Percentiles rank a stretch among this genome's conserved stretches.
phyloP scores from a whole-genome alignment of 2,888 invertebrate species.

The Tinea pellionella region DNA sequence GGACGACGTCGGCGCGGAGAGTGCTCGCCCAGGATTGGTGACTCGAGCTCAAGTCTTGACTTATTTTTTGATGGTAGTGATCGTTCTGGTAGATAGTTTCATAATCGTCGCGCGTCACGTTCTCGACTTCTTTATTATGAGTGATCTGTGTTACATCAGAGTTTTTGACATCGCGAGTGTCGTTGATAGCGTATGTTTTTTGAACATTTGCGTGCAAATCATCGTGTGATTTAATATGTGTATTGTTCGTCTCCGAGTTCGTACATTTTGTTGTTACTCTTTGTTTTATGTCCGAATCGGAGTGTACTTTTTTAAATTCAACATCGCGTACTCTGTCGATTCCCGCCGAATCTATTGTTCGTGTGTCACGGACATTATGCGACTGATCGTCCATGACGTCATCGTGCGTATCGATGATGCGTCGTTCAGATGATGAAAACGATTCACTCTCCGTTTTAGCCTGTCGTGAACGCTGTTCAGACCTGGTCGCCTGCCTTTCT shows the following conservation, averaged over 20 bases:
- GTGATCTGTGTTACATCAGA: constrained; percentile 25
- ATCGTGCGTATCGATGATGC: constrained; percentile 29
- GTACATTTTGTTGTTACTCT: not conserved
- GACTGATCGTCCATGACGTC: constrained; percentile 26
- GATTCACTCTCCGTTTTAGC: not conserved
- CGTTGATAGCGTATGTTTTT: too few species aligned
- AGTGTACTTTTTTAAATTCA: not conserved
- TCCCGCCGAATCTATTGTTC: not conserved
- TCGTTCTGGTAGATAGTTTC: constrained; percentile 73
- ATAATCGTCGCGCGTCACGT: constrained; percentile 62
- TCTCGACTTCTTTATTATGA: constrained; percentile 26
- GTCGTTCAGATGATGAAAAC: not conserved
- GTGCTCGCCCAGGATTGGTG: constrained; percentile 83
- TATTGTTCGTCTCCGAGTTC: not conserved
- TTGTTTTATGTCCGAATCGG: not conserved
- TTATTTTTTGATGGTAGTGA: constrained; percentile 67
- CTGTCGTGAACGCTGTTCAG: constrained; percentile 41
- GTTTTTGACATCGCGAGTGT: constrained; percentile 12
- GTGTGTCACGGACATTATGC: not conserved
- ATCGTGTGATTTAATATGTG: not conserved
- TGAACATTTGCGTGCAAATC: too few species aligned
- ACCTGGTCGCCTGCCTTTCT: constrained; percentile 34
- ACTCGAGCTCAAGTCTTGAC: constrained; percentile 75
- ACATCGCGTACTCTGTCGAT: not conserved
- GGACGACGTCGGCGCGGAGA: constrained; percentile 74